phyloP scores from a whole-genome alignment of 2,113 vertebrate genomes.

The Alligator mississippiensis region DNA sequence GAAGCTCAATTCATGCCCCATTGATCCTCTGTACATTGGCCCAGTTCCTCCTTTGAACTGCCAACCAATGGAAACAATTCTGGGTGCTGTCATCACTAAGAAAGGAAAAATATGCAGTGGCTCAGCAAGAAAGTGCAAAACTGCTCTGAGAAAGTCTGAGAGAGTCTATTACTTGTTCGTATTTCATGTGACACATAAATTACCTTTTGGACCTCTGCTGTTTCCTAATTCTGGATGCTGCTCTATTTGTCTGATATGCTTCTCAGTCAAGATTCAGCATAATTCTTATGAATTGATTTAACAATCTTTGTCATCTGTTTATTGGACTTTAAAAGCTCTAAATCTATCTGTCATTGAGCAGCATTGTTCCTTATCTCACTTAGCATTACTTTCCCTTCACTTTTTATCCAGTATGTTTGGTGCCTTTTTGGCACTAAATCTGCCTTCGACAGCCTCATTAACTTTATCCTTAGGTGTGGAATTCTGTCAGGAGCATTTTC shows the following conservation, averaged over 20 bases:
- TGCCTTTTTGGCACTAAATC: conserved; percentile 67
- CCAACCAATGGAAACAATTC: neutral
- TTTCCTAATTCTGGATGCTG: conserved; percentile 16
- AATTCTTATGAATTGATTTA: conserved; percentile 49
- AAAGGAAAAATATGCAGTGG: neutral
- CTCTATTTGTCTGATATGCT: neutral
- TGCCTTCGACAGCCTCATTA: conserved; percentile 66
- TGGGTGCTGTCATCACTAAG: neutral
- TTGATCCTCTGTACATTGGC: neutral
- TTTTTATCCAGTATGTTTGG: neutral
- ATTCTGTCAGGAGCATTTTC: conserved; percentile 62
- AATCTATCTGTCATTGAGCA: conserved; percentile 25
- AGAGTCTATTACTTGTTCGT: neutral
- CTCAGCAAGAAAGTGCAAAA: conserved; percentile 45
- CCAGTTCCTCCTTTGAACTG: neutral
- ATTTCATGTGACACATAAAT: conserved; percentile 35
- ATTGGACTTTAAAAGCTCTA: conserved; percentile 9
- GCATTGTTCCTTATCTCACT: conserved; percentile 24
- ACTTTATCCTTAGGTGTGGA: conserved; percentile 65
- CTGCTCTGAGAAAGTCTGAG: neutral
- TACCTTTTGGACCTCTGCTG: conserved; percentile 6
- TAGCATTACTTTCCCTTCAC: neutral
- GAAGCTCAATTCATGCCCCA: neutral
- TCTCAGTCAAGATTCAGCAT: conserved; percentile 42
- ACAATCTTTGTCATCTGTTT: conserved; percentile 17